These are phyloP conservation scores for Strix occidentalis DNA, from an alignment of 2,797 vertebrate species.

Conservation along the genomic window DNA sequence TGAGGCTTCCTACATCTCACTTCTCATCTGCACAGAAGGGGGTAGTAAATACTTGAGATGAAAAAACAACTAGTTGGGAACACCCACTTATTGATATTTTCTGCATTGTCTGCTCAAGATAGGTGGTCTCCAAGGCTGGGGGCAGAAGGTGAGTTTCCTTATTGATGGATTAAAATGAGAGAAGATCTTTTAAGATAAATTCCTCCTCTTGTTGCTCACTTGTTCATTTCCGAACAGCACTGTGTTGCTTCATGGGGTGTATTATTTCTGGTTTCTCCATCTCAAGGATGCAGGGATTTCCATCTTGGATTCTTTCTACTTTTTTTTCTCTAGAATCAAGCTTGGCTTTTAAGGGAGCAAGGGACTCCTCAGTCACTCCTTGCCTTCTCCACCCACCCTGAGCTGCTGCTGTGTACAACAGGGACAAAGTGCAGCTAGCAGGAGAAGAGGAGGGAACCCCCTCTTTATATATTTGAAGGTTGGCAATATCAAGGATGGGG, in stretches of 20 bases:
- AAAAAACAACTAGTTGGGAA: neutral
- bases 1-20: neutral
- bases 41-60: neutral
- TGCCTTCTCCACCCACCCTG: neutral
- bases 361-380: neutral
- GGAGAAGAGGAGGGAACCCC: neutral
- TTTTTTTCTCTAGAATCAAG: neutral
- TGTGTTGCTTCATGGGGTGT: neutral
- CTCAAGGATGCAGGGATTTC: neutral
- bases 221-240: neutral
- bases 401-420: neutral
- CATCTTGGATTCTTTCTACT: neutral
- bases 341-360: neutral
- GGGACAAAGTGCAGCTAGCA: neutral
- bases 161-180: neutral
- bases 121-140: neutral
- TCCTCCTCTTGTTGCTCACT: neutral
- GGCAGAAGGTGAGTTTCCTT: neutral
- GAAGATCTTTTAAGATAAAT: neutral
- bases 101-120: neutral
- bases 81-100: neutral
- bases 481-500: neutral
- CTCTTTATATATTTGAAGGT: neutral
- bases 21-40: neutral
- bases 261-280: neutral